Conservation (phyloP, 2,113 vertebrate genomes). For the Actenoides lindsayi region DNA sequence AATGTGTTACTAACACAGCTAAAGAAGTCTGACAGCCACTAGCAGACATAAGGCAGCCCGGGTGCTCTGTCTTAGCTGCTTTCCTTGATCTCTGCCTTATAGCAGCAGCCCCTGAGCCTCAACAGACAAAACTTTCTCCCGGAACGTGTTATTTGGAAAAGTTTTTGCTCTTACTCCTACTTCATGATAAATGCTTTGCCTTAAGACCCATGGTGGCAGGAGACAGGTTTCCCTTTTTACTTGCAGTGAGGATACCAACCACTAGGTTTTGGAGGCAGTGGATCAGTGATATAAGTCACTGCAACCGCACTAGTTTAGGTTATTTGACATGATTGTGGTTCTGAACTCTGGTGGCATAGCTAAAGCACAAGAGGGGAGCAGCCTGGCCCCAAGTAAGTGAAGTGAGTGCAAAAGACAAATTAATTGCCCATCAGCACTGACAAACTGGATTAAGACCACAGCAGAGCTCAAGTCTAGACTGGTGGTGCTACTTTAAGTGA, state of each 20-base stretch:
- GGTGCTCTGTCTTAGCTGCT: neutral
- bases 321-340: neutral
- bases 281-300: neutral
- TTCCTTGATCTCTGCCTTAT: neutral
- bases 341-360: neutral
- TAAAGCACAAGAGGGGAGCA: neutral
- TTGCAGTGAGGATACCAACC: neutral
- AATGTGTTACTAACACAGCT: neutral
- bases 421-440: neutral
- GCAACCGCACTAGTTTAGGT: neutral
- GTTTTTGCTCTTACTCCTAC: neutral
- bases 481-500: neutral
- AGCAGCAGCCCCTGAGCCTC: neutral
- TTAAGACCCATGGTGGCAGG: neutral
- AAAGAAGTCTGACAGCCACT: conserved; percentile 24
- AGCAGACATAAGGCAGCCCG: neutral
- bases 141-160: neutral
- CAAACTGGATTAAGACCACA: neutral
- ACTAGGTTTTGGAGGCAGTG: accelerated
- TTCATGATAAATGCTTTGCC: neutral
- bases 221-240: neutral
- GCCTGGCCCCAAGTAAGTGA: neutral
- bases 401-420: neutral
- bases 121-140: neutral
- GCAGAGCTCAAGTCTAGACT: neutral